Base-by-base conservation (phyloP, 1,140 invertebrate species). In the Drosophila azteca region DNA sequence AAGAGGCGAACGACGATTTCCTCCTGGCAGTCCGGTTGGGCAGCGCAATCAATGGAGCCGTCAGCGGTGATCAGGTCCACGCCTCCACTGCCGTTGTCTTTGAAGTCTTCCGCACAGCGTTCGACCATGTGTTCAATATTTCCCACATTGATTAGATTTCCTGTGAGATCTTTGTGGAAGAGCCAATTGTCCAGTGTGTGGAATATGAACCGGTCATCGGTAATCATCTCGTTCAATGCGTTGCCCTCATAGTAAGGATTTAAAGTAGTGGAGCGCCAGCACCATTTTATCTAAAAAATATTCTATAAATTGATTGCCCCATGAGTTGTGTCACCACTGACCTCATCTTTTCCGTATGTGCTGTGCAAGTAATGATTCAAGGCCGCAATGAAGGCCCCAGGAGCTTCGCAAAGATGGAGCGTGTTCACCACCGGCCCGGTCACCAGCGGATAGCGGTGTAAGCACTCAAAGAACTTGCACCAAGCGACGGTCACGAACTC, bases 191-290 rank as follows among this genome's bases (percentile, higher is more conserved):
- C 84, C 22, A 95, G 79, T 0, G 97, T 97, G 65, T 95, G 92
- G 9, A 95, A 93, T 54, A 99, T 96, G 52, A 99, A 95, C 8
- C 96, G 92, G 90, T 98, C 97, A 92, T 98, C 97, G 54, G 93
- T 94, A 29, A 98, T 95, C 95, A 97, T 96, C 53, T 92, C 92
- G 8, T 93, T 93, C 0, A 94, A 88, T 1, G 93, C 93, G 91
- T 97, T 98, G 1, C 95, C 96, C 92, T 99, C 97, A 91, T 98
- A 97, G 87, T 98, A 96, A 0, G 98, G 98, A 93, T 98, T 98
- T 17, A 99, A 92, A 0, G 97, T 97, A 22, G 94, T 96, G 0
- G 96, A 97, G 6, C 95, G 68, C 98, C 98, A 99, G 49, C 95
- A 82, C 96, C 97, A 98, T 92, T 95, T 62, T 0, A 91, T 61